Percentiles rank a stretch among this genome's conserved stretches.
Evolutionary conservation across 2,113 vertebrate species (phyloP).

Genomic region (Sinocyclocheilus maitianheensis): DNA sequence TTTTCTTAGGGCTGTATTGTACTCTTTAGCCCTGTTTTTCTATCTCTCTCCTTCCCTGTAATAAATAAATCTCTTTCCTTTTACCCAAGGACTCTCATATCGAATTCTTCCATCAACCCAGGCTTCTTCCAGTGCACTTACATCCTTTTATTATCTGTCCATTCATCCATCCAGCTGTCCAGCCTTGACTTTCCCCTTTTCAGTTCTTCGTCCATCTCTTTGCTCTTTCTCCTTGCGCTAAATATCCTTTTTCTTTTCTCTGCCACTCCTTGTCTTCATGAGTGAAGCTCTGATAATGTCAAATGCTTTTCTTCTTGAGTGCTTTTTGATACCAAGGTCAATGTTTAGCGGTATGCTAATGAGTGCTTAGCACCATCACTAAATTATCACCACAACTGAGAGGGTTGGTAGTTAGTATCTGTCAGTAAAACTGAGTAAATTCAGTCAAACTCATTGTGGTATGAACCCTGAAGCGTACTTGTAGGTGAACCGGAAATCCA

Average conservation of each 20-base stretch:
- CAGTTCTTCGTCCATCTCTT: not conserved
- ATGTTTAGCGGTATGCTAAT: conserved; percentile 18
- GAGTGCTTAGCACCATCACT: not conserved
- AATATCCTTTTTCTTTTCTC: not conserved
- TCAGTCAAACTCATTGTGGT: not conserved
- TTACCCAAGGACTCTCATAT: conserved; percentile 48
- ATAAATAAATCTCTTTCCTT: conserved; percentile 38
- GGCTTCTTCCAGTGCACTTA: not conserved
- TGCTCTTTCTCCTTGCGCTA: not conserved
- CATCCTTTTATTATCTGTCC: conserved; percentile 18
- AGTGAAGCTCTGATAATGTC: not conserved
- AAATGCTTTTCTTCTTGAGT: not conserved
- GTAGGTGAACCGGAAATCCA: not conserved
- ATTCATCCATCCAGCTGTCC: conserved; percentile 25
- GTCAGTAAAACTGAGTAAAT: not conserved
- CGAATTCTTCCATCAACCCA: conserved; percentile 31
- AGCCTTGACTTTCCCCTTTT: conserved; percentile 19
- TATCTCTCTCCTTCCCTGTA: not conserved
- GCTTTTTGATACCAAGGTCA: conserved; percentile 15
- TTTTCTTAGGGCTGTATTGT: conserved; percentile 16
- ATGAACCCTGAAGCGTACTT: not conserved
- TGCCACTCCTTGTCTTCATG: not conserved
- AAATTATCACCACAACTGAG: conserved; percentile 1
- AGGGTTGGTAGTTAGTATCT: not conserved
- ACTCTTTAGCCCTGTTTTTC: conserved; percentile 22